phyloP scores from a whole-genome alignment of 2,113 vertebrate species.

The Spheniscus mendiculus region DNA sequence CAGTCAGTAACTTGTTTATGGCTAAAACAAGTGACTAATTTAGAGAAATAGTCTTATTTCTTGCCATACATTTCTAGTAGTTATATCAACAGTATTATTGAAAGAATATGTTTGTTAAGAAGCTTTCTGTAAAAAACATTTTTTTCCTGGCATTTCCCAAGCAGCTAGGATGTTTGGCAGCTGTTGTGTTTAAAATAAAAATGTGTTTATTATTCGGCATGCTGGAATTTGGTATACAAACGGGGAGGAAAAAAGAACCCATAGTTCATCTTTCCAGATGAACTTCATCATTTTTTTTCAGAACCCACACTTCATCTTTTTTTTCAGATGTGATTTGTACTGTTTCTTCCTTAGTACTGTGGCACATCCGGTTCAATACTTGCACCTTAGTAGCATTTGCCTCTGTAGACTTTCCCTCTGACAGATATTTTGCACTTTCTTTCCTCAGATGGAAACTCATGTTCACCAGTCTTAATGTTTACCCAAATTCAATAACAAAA shows the following conservation, averaged over 20 bases:
- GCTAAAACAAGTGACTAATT: not conserved
- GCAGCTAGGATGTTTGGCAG: not conserved
- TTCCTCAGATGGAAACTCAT: not conserved
- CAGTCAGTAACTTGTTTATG: not conserved
- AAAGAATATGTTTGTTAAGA: not conserved
- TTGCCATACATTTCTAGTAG: not conserved
- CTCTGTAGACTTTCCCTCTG: not conserved
- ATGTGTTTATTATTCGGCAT: not conserved
- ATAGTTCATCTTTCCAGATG: not conserved
- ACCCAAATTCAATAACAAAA: not conserved
- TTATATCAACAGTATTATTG: not conserved
- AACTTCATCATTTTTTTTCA: not conserved
- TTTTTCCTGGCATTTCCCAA: conserved; percentile 26
- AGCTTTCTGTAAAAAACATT: conserved; percentile 19
- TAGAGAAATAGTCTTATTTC: not conserved
- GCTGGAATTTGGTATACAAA: not conserved
- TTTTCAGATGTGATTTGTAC: not conserved
- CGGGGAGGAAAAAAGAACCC: not conserved
- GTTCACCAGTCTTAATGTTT: not conserved
- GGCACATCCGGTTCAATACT: not conserved
- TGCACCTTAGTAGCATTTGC: not conserved
- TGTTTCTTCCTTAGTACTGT: not conserved
- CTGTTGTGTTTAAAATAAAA: conserved; percentile 40
- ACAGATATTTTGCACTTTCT: not conserved
- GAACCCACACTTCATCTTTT: not conserved